A percentile compares a stretch with the other conserved stretches of the same genome.
These are phyloP conservation scores for Pelodiscus sinensis DNA, from an alignment of 2,113 vertebrate species.

Conservation along the genomic window DNA sequence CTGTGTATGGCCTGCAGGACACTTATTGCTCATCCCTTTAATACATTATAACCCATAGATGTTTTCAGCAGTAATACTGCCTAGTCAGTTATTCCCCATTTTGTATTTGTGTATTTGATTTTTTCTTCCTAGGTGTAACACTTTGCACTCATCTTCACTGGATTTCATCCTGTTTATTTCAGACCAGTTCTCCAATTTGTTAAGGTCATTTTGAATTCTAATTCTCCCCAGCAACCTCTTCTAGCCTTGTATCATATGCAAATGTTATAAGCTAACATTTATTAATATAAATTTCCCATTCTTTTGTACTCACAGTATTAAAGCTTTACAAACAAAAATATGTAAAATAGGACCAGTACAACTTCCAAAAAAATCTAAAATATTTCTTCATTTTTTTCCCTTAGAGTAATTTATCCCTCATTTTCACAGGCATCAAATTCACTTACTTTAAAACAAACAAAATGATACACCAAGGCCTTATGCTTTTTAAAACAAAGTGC, in stretches of 20 bases:
- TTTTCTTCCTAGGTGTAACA: background rate
- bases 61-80: background rate
- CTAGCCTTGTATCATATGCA: background rate
- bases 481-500: background rate
- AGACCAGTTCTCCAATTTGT: background rate
- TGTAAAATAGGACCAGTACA: background rate
- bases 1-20: too few relatives aligned
- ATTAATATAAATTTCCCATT: background rate
- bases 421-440: background rate
- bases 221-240: background rate
- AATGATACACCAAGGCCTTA: background rate
- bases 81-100: background rate
- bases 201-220: background rate
- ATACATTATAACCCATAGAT: background rate
- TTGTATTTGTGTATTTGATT: background rate
- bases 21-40: background rate
- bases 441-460: background rate
- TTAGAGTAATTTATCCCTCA: background rate
- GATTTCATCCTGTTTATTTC: background rate
- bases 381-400: background rate
- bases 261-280: background rate
- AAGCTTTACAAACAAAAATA: background rate
- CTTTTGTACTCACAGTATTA: background rate
- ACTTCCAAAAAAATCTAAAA: background rate
- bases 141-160: background rate